These are phyloP conservation scores for Cossypha caffra DNA, from an alignment of 2,797 vertebrate genomes.

Conservation along the genomic window DNA sequence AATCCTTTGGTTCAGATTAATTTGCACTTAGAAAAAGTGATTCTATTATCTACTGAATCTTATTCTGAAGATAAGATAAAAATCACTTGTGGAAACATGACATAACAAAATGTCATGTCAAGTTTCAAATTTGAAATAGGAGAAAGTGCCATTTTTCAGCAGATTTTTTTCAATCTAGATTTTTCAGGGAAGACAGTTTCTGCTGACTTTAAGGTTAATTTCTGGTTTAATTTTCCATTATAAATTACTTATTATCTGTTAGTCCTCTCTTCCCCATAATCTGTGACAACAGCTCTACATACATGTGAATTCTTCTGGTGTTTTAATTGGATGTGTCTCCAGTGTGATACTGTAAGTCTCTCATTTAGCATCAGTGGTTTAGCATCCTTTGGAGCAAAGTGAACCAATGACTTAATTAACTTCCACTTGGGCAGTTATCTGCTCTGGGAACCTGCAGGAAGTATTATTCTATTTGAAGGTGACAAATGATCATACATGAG, in stretches of 20 bases:
- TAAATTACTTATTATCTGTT: neutral
- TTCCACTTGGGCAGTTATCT: slow-evolving; percentile 66
- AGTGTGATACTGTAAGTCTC: neutral
- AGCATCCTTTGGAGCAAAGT: slow-evolving; percentile 43
- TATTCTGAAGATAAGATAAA: neutral
- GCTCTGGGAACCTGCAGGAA: slow-evolving; percentile 52
- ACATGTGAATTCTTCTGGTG: neutral
- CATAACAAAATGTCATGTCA: neutral
- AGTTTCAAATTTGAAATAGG: neutral
- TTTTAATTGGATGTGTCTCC: slow-evolving; percentile 9
- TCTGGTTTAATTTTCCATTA: neutral
- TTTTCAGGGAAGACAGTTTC: neutral
- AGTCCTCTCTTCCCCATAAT: neutral
- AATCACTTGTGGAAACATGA: neutral
- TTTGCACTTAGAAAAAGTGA: neutral
- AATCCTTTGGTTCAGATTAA: neutral
- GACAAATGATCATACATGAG: slow-evolving; percentile 66
- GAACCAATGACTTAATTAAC: slow-evolving; percentile 70
- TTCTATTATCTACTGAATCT: neutral
- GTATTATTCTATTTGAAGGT: slow-evolving; percentile 61
- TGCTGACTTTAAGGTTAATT: neutral
- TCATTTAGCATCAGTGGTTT: neutral
- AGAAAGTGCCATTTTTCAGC: neutral
- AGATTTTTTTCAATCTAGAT: neutral
- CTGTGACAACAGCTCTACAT: neutral